These are phyloP conservation scores for Onychostoma macrolepis DNA, from an alignment of 2,113 vertebrate genomes.

Conservation along the genomic window DNA sequence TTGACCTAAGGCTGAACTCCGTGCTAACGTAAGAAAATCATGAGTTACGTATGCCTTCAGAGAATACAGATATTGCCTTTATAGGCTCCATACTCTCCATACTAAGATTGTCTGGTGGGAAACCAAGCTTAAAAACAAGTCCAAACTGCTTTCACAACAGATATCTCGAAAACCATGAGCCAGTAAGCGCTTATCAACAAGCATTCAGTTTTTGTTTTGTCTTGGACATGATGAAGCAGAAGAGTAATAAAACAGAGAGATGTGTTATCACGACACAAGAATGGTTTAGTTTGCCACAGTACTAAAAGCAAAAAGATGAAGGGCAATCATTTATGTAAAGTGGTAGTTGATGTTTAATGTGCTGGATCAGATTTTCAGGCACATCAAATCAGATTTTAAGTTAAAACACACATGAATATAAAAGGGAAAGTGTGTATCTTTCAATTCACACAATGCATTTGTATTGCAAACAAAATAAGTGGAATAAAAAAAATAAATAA, in stretches of 20 bases:
- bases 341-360: neutral
- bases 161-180: neutral
- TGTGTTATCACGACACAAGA: neutral
- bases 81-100: neutral
- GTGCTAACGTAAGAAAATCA: neutral
- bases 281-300: neutral
- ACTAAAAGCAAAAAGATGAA: neutral
- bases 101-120: neutral
- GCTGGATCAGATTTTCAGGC: neutral
- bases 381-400: neutral
- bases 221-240: neutral
- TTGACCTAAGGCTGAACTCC: neutral
- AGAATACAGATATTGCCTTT: slow-evolving; percentile 5
- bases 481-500: too few species aligned
- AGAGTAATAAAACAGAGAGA: neutral
- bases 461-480: too few species aligned
- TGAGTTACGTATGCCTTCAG: neutral
- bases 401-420: neutral
- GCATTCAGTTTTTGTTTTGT: slow-evolving; percentile 23
- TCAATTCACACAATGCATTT: too few species aligned
- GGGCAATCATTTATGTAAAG: neutral
- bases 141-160: neutral
- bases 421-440: neutral
- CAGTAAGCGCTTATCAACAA: slow-evolving; percentile 16
- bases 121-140: slow-evolving; percentile 6